A percentile compares a stretch with the other conserved stretches of the same genome.
These are phyloP conservation scores for Gorsachius magnificus DNA, from an alignment of 2,797 vertebrate genomes.

Conservation along the genomic window DNA sequence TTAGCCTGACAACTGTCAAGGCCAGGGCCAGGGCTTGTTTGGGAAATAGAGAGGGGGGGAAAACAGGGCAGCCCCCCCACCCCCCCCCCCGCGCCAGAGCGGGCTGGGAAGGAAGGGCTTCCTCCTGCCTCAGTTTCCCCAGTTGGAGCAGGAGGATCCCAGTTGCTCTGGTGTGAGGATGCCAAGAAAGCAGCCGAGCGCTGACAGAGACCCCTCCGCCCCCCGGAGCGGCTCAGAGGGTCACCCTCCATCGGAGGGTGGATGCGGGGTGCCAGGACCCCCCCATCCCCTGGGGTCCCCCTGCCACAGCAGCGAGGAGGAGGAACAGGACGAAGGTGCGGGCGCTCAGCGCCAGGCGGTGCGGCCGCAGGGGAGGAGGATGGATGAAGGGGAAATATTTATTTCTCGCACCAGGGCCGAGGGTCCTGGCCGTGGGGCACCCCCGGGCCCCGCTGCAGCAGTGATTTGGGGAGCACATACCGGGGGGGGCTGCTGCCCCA, in stretches of 20 bases:
- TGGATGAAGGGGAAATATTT: not conserved
- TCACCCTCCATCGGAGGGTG: not conserved
- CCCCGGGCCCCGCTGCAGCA: not conserved
- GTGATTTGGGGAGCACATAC: not conserved
- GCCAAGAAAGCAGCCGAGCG: not conserved
- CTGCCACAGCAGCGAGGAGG: not conserved
- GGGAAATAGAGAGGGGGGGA: conserved; percentile 66
- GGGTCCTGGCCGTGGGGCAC: not conserved
- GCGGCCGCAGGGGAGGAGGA: not conserved
- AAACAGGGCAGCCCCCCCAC: not conserved
- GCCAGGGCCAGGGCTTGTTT: conserved; percentile 54
- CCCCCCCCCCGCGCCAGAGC: not conserved
- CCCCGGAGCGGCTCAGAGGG: not conserved
- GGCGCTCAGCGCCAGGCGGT: not conserved
- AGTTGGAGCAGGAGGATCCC: not conserved
- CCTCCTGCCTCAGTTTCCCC: conserved; percentile 1
- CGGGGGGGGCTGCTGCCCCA: not conserved
- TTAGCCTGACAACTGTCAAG: conserved; percentile 76
- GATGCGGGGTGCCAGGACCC: not conserved
- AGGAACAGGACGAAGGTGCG: not conserved
- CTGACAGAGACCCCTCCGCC: fast-evolving
- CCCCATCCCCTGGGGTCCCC: no score
- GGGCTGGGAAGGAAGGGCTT: not conserved
- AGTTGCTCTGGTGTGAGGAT: not conserved
- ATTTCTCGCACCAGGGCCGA: not conserved